Percentiles rank a stretch among this genome's conserved stretches.
These are phyloP conservation scores for Gasteruption jaculator DNA, from an alignment of 2,888 invertebrate genomes.

Conservation along the genomic window DNA sequence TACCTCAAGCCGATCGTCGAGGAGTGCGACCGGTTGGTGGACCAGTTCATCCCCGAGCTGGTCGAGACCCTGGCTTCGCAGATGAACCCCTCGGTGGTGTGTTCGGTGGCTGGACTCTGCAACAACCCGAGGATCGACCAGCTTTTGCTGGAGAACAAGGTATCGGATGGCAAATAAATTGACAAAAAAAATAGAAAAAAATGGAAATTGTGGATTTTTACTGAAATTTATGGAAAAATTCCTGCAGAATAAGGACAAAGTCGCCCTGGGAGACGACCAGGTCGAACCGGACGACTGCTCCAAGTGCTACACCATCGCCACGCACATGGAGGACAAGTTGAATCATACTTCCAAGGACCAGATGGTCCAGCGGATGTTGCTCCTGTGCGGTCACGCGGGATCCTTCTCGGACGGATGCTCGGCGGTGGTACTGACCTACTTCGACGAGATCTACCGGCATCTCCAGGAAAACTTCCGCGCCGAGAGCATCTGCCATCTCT, in stretches of 20 bases:
- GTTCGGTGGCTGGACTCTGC: constrained; percentile 83
- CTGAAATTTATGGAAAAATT: background rate
- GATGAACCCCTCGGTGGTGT: constrained; percentile 88
- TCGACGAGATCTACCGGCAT: constrained; percentile 66
- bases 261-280: constrained; percentile 38
- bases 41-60: constrained; percentile 82
- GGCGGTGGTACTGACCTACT: constrained; percentile 68
- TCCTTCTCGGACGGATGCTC: constrained; percentile 78
- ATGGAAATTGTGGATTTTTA: constrained; percentile 1
- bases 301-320: constrained; percentile 41
- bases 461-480: constrained; percentile 61
- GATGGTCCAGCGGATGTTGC: constrained; percentile 36
- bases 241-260: background rate
- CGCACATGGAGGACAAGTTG: constrained; percentile 43
- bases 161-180: no score
- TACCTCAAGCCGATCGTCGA: constrained; percentile 68
- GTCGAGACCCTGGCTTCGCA: constrained; percentile 83
- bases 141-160: constrained; percentile 51
- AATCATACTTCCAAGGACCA: constrained; percentile 30
- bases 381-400: constrained; percentile 66
- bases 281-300: constrained; percentile 43
- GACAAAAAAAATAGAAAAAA: no score
- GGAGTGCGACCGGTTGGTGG: constrained; percentile 75
- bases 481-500: constrained; percentile 68
- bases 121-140: constrained; percentile 71